phyloP scores from a whole-genome alignment of 2,113 vertebrate genomes.

The Thryonomys swinderianus region DNA sequence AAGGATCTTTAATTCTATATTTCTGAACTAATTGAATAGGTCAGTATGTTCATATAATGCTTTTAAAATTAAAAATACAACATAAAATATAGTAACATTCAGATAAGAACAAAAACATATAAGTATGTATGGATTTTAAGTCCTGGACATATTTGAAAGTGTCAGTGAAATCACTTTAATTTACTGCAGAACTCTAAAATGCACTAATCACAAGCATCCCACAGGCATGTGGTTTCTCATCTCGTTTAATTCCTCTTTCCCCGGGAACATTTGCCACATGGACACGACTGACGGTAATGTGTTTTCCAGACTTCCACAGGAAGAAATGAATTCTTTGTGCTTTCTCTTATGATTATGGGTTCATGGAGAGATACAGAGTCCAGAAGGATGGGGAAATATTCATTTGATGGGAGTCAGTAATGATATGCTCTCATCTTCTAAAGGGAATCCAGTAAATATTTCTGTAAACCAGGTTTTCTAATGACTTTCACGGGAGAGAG shows the following conservation, averaged over 20 bases:
- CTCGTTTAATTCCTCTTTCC: conserved; percentile 10
- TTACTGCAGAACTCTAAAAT: conserved; percentile 13
- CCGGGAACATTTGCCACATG: conserved; percentile 25
- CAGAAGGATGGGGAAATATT: conserved; percentile 51
- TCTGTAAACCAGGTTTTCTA: conserved; percentile 60
- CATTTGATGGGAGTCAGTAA: conserved; percentile 25
- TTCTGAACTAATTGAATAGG: background rate
- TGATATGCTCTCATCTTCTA: conserved; percentile 60
- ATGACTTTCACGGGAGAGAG: background rate
- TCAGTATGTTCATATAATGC: background rate
- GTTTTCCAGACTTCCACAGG: background rate
- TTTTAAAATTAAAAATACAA: conserved; percentile 25
- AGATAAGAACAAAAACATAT: background rate
- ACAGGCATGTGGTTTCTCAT: background rate
- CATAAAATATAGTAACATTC: background rate
- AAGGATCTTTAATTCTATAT: background rate
- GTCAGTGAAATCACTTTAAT: conserved; percentile 12
- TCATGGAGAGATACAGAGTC: conserved; percentile 24
- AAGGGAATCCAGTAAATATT: conserved; percentile 68
- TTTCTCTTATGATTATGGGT: conserved; percentile 51
- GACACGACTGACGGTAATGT: background rate
- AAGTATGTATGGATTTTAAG: background rate
- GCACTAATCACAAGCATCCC: background rate
- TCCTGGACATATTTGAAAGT: background rate
- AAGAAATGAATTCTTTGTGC: conserved; percentile 51